Percentiles rank a stretch among this genome's conserved stretches.
Evolutionary conservation across 37 sponge, comb jelly and placozoan species (phyloP).

Genomic region (Dysidea cf. avara): DNA sequence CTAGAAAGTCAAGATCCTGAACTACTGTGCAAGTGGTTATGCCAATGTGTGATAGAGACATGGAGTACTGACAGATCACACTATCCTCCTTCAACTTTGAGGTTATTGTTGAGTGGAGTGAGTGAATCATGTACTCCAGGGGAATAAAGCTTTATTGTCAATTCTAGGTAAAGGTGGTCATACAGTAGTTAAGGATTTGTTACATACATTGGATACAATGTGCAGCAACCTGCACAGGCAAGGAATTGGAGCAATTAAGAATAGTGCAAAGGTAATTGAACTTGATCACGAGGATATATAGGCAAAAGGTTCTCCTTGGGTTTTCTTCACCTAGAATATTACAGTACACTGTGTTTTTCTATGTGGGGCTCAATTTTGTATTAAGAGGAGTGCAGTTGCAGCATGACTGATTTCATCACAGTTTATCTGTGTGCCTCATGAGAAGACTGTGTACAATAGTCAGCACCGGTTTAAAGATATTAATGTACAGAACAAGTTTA

Average conservation of each 20-base stretch:
- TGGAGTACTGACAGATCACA: neutral
- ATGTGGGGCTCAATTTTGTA: too few relatives aligned
- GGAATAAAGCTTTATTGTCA: constrained; percentile 9
- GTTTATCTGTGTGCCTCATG: too few relatives aligned
- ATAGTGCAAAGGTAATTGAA: too few relatives aligned
- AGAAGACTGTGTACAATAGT: neutral
- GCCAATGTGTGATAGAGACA: too few relatives aligned
- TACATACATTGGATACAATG: neutral
- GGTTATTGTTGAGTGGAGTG: neutral
- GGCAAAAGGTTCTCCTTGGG: neutral
- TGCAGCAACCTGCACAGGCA: too few relatives aligned
- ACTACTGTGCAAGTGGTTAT: too few relatives aligned
- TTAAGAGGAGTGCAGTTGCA: too few relatives aligned
- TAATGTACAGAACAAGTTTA: too few relatives aligned
- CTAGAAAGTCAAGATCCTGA: too few relatives aligned
- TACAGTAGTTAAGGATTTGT: neutral
- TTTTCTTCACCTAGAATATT: too few relatives aligned
- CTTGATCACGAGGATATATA: neutral
- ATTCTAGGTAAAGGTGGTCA: too few relatives aligned
- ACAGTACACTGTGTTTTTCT: too few relatives aligned
- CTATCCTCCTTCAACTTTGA: constrained; percentile 12
- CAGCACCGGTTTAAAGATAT: neutral
- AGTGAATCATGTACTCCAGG: constrained; percentile 1
- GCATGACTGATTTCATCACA: neutral
- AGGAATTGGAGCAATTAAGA: constrained; percentile 11